Percentiles rank a stretch among this genome's conserved stretches.
Conservation (phyloP, 30 jellyfish, hydroid and myxozoan genomes). For the Aurelia aurita region DNA sequence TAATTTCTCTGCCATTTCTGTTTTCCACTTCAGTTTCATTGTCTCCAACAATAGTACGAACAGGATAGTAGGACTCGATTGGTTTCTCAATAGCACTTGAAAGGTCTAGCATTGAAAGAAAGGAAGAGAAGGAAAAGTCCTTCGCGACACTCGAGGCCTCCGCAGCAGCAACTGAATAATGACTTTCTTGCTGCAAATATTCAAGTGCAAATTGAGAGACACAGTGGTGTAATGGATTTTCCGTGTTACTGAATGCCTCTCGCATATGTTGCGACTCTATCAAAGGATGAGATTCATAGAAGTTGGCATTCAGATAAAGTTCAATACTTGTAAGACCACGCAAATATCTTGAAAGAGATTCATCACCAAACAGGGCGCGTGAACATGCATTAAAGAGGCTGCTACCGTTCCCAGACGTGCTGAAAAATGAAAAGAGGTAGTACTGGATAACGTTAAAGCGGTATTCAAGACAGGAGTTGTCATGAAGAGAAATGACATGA, state of each 20-base stretch:
- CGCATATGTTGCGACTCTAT: neutral
- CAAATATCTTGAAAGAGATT: neutral
- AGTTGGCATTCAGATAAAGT: conserved; percentile 5
- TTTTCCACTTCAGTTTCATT: neutral
- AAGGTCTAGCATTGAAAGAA: neutral
- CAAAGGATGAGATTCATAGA: conserved; percentile 9
- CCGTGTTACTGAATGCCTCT: too few species aligned
- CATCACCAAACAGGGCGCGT: conserved; percentile 1
- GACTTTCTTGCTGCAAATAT: too few species aligned
- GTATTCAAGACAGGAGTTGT: too few species aligned
- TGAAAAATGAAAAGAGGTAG: neutral
- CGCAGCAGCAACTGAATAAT: neutral
- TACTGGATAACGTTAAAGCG: too few species aligned
- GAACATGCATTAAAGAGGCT: conserved; percentile 25
- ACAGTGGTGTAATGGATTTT: too few species aligned
- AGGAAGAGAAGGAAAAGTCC: conserved; percentile 2
- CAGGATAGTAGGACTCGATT: conserved; percentile 5
- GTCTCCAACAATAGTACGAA: neutral
- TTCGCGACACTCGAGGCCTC: conserved; percentile 1
- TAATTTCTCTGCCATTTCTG: neutral
- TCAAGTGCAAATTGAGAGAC: too few species aligned
- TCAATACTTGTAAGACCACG: conserved; percentile 17
- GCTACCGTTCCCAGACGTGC: neutral
- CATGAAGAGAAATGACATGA: too few species aligned
- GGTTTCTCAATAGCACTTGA: conserved; percentile 11